Percentiles rank a stretch among this genome's conserved stretches.
phyloP scores from a whole-genome alignment of 2,888 invertebrate genomes.

The Nomada ruficornis region DNA sequence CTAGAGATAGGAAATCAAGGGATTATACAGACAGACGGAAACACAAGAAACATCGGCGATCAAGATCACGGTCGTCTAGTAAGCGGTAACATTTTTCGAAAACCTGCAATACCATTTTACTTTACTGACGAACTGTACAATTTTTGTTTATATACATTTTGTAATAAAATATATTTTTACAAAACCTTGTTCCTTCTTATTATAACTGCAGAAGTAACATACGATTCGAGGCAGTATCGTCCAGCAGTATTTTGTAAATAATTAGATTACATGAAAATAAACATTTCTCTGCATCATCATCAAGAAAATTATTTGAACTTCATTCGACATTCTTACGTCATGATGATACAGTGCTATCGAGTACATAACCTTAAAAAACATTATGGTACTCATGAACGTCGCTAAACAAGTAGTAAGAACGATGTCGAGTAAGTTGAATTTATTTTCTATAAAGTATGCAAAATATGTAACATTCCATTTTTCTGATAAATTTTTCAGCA shows the following conservation, averaged over 20 bases:
- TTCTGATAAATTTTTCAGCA: conserved; percentile 83
- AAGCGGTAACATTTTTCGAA: conserved; percentile 54
- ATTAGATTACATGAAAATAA: background rate
- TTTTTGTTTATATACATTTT: conserved; percentile 63
- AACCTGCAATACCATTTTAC: conserved; percentile 47
- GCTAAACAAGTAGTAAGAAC: conserved; percentile 63
- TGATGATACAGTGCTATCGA: background rate
- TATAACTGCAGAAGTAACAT: too few species aligned
- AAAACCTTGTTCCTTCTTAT: conserved; percentile 7
- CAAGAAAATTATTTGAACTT: background rate
- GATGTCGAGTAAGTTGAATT: conserved; percentile 74
- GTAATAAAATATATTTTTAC: conserved; percentile 76
- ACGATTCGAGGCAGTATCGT: too few species aligned
- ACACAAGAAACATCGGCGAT: conserved; percentile 78
- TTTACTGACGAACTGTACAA: conserved; percentile 55
- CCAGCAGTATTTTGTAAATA: too few species aligned
- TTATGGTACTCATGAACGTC: conserved; percentile 65
- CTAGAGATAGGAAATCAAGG: conserved; percentile 84
- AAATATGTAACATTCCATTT: background rate
- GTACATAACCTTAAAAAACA: conserved; percentile 74
- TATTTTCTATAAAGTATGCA: background rate
- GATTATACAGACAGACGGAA: conserved; percentile 85
- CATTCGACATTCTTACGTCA: conserved; percentile 36
- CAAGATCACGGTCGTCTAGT: conserved; percentile 67
- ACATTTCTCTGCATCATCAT: background rate